These are phyloP conservation scores for Pasiphila rectangulata DNA, from an alignment of 2,888 invertebrate genomes.

Conservation along the genomic window DNA sequence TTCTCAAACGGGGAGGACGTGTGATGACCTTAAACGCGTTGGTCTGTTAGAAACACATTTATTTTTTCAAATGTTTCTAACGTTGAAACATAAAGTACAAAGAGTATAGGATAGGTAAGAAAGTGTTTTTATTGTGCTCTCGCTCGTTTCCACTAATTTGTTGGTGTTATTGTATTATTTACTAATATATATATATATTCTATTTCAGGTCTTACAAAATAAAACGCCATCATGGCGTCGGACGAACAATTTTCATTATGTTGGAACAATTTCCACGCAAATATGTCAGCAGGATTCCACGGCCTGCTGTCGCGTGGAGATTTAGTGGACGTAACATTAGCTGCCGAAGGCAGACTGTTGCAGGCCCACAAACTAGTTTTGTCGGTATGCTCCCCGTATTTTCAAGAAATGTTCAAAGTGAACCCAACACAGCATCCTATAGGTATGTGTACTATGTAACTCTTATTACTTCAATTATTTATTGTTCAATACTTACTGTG, in stretches of 20 bases:
- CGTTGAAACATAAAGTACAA: constrained; percentile 71
- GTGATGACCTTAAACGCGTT: constrained; percentile 54
- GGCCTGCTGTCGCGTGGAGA: constrained; percentile 86
- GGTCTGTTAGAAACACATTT: constrained; percentile 60
- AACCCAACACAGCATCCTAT: constrained; percentile 85
- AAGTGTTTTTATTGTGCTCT: constrained; percentile 10
- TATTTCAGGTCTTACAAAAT: constrained; percentile 57
- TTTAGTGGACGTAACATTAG: constrained; percentile 85
- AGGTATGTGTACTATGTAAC: constrained; percentile 68
- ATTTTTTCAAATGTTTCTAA: constrained; percentile 75
- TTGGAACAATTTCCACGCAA: constrained; percentile 88
- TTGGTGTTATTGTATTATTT: not conserved
- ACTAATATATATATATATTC: not conserved
- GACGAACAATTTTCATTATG: constrained; percentile 87
- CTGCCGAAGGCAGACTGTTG: constrained; percentile 85
- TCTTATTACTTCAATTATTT: not conserved
- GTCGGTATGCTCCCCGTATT: constrained; percentile 87
- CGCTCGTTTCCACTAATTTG: not conserved
- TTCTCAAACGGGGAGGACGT: constrained; percentile 73
- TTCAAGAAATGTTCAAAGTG: constrained; percentile 87
- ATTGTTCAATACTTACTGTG: not conserved
- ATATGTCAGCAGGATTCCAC: constrained; percentile 86
- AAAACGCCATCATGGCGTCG: constrained; percentile 84
- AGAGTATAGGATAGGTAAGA: constrained; percentile 76
- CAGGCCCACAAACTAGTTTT: constrained; percentile 87